A percentile compares a stretch with the other conserved stretches of the same genome.
These are phyloP conservation scores for Tinamus guttatus DNA, from an alignment of 2,113 vertebrate species.

Conservation along the genomic window DNA sequence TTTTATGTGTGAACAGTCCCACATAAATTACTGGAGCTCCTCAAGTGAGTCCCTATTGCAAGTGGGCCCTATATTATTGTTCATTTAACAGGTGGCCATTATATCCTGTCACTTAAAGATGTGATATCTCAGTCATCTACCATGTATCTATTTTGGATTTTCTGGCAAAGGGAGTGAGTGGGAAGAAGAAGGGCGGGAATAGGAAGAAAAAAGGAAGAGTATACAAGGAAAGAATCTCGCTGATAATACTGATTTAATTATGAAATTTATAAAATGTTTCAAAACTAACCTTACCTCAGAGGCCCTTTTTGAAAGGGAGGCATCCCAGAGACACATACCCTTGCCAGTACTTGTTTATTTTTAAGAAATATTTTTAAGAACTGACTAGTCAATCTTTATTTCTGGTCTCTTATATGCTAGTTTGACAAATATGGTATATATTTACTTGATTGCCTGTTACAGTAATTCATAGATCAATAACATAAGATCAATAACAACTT, in stretches of 20 bases:
- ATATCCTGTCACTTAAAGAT: neutral
- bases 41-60: neutral
- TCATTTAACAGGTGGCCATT: neutral
- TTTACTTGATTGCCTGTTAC: no score
- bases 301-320: neutral
- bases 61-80: neutral
- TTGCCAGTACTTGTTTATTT: constrained; percentile 25
- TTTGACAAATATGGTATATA: neutral
- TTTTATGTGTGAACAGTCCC: rapidly evolving
- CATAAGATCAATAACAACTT: neutral
- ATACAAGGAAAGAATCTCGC: neutral
- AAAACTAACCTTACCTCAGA: neutral
- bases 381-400: neutral
- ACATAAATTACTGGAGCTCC: rapidly evolving
- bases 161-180: neutral
- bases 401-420: neutral
- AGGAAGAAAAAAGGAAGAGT: neutral
- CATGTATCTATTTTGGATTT: constrained; percentile 6
- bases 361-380: constrained; percentile 20
- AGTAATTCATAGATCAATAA: neutral
- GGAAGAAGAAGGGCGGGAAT: neutral
- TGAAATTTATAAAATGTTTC: neutral
- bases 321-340: neutral
- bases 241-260: neutral
- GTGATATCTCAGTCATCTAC: neutral